Evolutionary conservation across 2,888 invertebrate genomes (phyloP), one percentile per base, ranked within the genome.

Genomic region (Drosophila colorata): DNA sequence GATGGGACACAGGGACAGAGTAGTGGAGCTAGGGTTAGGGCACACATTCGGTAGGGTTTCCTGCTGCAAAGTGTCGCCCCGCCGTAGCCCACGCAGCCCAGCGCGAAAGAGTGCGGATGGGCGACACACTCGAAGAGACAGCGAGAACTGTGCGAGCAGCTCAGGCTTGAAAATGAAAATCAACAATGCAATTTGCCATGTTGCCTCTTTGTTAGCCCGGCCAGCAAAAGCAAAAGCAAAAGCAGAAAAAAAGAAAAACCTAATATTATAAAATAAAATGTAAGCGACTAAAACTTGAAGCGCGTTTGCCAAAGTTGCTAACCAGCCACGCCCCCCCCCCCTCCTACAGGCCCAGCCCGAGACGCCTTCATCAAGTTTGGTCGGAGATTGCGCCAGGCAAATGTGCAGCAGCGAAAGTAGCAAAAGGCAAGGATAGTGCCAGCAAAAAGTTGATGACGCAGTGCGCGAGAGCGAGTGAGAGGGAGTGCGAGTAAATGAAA

Each of bases 111-210:
- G 2, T n/a, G 38, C 6, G 20, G 11, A 33, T 8, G 55, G 41
- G 35, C 41, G 61, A 49, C 28, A 68, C 60, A 73, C 73, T 73
- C 58, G 53, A 56, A 59, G 56, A 56, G 73, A 72, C 46, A 56
- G 35, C 14, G 41, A 47, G 59, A 25, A 40, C 51, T 35, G 51
- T 20, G 55, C 31, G 28, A 43, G 55, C 47, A 68, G 69, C 71
- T 76, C 69, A 84, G 87, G 88, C 85, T 87, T 89, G 83, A 87
- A 87, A 87, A 87, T 87, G 74, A 89, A 87, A 89, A 87, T 87
- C 80, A 87, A 87, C 89, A 89, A 89, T 89, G 86, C 89, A 87
- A 89, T 89, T 85, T 88, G 87, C 87, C 70, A 72, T 69, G 83
- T 80, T 80, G 80, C 72, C 70, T 60, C 78, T 69, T 81, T 69